Evolutionary conservation across 2,888 invertebrate species (phyloP), one percentile per base, ranked within the genome.

Genomic region (Cephus sareptanus): DNA sequence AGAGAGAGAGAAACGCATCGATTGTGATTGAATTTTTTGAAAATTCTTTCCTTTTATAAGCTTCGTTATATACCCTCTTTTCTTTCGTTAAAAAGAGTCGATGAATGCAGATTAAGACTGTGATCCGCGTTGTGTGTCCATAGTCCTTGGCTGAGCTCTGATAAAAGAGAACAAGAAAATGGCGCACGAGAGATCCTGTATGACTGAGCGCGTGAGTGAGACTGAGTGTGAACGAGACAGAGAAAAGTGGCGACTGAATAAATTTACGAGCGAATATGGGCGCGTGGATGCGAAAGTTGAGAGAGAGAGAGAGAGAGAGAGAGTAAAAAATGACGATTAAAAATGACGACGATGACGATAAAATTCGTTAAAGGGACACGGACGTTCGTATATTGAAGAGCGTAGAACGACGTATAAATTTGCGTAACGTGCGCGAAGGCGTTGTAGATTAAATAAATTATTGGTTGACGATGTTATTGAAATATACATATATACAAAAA

Each of bases 81-180:
- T 40, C 4, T 40, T 40, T 15, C 15, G 15, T 15, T 15, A 2
- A 40, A 6, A 40, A 15, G 85, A 85, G 81, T 85, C 81, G 82
- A 87, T 83, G 86, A 88, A 85, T 87, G 87, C 86, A 89, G 87
- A 88, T 87, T 87, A 87, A 88, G 88, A 89, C 91, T 91, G 89
- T 92, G 92, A 88, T 91, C 88, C 83, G 90, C 88, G 88, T 91
- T 90, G 86, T 87, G 88, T 85, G 90, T 88, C 88, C 89, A 92
- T 86, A 92, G 86, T 89, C 87, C 88, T 90, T 86, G 86, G 85
- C 83, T 76, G 86, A 15, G 82, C 78, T 84, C 81, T 83, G 85
- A 83, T 84, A 83, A 82, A 82, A 84, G 83, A 82, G 82, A 87
- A 84, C 79, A 73, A 69, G 56, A 37, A 78, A 75, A 74, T 75